Evolutionary conservation across 2,888 invertebrate species (phyloP).

Genomic region (Pelosia muscerda): DNA sequence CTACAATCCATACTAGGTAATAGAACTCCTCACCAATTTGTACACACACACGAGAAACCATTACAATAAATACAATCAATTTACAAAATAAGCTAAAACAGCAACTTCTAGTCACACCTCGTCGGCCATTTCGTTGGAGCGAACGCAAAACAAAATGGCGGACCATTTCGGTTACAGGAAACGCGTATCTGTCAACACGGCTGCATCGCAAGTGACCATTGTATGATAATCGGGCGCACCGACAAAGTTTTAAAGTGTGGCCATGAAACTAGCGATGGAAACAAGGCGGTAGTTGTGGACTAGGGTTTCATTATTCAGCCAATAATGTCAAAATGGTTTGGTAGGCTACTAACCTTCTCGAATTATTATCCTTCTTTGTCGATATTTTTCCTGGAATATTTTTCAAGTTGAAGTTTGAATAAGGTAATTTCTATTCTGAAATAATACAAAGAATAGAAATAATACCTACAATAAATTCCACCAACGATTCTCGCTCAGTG

Average conservation of each 20-base stretch:
- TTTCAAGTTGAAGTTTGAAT: not conserved
- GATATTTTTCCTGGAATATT: not conserved
- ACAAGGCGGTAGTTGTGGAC: conserved; percentile 19
- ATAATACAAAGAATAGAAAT: too few relatives aligned
- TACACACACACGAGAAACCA: conserved; percentile 3
- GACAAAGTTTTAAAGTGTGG: conserved; percentile 79
- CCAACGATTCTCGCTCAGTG: too few relatives aligned
- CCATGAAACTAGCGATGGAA: conserved; percentile 62
- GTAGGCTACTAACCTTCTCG: too few relatives aligned
- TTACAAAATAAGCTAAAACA: conserved; percentile 45
- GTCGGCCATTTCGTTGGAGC: conserved; percentile 75
- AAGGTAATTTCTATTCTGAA: too few relatives aligned
- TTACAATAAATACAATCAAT: conserved; percentile 26
- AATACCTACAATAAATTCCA: too few relatives aligned
- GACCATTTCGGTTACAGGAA: conserved; percentile 82
- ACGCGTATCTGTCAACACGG: conserved; percentile 83
- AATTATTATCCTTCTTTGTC: too few relatives aligned
- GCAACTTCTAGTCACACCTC: conserved; percentile 55
- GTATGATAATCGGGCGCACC: conserved; percentile 83
- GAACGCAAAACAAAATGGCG: conserved; percentile 80
- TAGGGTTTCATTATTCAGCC: not conserved
- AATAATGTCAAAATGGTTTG: too few relatives aligned
- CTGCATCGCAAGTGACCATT: conserved; percentile 83
- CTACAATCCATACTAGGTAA: not conserved
- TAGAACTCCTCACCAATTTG: conserved; percentile 2